Evolutionary conservation across 2,797 vertebrate genomes (phyloP).

Genomic region (Channallabes apus): DNA sequence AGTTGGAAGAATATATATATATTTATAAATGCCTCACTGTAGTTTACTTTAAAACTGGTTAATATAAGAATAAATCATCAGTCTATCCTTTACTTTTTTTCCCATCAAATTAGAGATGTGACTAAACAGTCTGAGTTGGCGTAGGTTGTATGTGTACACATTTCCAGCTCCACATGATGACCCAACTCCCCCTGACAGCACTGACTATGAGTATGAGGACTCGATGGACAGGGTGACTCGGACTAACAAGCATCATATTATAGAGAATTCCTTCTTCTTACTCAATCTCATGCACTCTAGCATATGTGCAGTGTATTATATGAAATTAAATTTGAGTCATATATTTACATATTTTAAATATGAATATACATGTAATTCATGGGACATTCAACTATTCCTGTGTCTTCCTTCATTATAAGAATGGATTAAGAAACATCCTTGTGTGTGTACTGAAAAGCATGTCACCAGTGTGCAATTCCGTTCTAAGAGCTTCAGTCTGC

Average conservation of each 20-base stretch:
- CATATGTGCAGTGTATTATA: background rate
- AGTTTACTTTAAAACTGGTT: too few relatives aligned
- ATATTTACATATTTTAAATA: background rate
- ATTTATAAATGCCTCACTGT: too few relatives aligned
- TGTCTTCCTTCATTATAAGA: background rate
- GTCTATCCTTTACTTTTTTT: background rate
- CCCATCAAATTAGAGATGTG: background rate
- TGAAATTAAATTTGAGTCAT: too few relatives aligned
- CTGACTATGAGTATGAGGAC: background rate
- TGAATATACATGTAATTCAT: background rate
- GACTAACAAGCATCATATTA: background rate
- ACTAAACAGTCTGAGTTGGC: background rate
- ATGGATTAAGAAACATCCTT: background rate
- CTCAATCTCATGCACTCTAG: background rate
- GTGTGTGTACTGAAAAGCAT: background rate
- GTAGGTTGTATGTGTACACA: background rate
- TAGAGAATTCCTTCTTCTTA: background rate
- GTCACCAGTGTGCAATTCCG: background rate
- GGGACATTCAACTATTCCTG: background rate
- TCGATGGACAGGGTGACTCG: background rate
- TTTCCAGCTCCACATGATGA: background rate
- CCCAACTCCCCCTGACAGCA: background rate
- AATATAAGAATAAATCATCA: background rate
- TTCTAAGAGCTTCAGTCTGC: constrained; percentile 12
- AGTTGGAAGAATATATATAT: too few relatives aligned